Conservation (phyloP, 2,113 vertebrate species). For the Saguinus midas region DNA sequence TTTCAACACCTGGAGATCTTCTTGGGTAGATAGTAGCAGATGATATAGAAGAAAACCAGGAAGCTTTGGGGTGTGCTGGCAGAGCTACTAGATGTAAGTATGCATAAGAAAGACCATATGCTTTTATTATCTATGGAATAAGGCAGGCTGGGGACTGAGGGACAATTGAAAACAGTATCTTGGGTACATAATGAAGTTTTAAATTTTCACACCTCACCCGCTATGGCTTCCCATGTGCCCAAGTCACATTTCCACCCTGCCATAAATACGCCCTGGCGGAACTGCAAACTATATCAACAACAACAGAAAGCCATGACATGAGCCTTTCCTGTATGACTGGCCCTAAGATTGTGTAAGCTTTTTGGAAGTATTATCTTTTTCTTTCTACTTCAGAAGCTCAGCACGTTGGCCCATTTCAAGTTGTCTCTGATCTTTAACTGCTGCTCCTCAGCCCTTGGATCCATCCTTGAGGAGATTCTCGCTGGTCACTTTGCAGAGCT, state of each 20-base stretch:
- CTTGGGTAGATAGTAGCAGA: not conserved
- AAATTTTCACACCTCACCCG: not conserved
- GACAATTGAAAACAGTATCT: slow-evolving; percentile 49
- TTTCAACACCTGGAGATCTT: slow-evolving; percentile 51
- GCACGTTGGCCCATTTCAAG: slow-evolving; percentile 79
- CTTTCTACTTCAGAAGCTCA: slow-evolving; percentile 76
- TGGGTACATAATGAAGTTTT: slow-evolving; percentile 45
- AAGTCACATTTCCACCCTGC: not conserved
- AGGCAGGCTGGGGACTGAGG: slow-evolving; percentile 27
- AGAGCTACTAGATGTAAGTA: not conserved
- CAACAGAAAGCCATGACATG: slow-evolving; percentile 38
- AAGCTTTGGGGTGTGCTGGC: not conserved
- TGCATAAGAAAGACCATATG: not conserved
- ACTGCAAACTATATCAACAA: slow-evolving; percentile 50
- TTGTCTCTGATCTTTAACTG: slow-evolving; percentile 80
- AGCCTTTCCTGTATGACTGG: not conserved
- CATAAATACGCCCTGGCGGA: slow-evolving; percentile 19
- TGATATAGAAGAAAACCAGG: slow-evolving; percentile 28
- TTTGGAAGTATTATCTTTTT: slow-evolving; percentile 42
- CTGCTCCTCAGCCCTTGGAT: slow-evolving; percentile 73
- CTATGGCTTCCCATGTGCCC: not conserved
- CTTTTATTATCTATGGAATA: slow-evolving; percentile 49
- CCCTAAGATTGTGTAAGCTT: slow-evolving; percentile 74
- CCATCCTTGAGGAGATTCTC: slow-evolving; percentile 71
- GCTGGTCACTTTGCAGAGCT: slow-evolving; percentile 69